Percentiles rank a stretch among this genome's conserved stretches.
Evolutionary conservation across 1,140 invertebrate genomes (phyloP).

Genomic region (Lepidotrigona ventralis): DNA sequence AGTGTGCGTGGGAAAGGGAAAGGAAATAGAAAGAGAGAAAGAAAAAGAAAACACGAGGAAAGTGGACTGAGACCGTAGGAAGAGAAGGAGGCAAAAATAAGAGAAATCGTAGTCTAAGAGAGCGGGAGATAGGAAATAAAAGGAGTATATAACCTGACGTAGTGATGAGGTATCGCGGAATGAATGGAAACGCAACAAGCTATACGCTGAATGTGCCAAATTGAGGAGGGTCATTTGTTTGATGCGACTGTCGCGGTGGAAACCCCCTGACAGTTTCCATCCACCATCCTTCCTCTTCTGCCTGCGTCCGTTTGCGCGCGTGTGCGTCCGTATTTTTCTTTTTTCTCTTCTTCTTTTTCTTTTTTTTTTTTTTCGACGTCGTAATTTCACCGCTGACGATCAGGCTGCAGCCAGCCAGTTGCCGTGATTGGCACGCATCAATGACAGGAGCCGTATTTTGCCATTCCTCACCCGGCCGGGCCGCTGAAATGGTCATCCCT

Average conservation of each 20-base stretch:
- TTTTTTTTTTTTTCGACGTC: conserved; percentile 39
- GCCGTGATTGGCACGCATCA: conserved; percentile 61
- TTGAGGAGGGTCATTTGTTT: conserved; percentile 66
- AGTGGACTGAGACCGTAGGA: background rate
- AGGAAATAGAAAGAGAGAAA: background rate
- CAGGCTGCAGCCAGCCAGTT: conserved; percentile 31
- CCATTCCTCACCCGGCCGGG: conserved; percentile 34
- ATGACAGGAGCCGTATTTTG: conserved; percentile 38
- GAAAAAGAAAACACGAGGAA: background rate
- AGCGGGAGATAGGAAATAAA: background rate
- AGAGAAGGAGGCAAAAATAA: background rate
- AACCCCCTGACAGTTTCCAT: conserved; percentile 52
- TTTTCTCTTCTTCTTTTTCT: conserved; percentile 28
- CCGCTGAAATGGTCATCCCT: conserved; percentile 23
- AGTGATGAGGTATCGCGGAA: conserved; percentile 57
- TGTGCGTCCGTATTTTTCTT: background rate
- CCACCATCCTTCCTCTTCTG: conserved; percentile 9
- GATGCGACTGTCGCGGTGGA: conserved; percentile 49
- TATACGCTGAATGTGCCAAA: conserved; percentile 70
- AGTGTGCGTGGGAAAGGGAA: background rate
- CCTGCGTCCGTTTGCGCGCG: background rate
- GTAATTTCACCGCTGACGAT: conserved; percentile 62
- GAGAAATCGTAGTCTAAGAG: background rate
- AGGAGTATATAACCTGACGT: conserved; percentile 28
- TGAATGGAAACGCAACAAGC: conserved; percentile 73